Evolutionary conservation across 2,888 invertebrate genomes (phyloP), one percentile per base, ranked within the genome.

Genomic region (Amphipoea oculea): DNA sequence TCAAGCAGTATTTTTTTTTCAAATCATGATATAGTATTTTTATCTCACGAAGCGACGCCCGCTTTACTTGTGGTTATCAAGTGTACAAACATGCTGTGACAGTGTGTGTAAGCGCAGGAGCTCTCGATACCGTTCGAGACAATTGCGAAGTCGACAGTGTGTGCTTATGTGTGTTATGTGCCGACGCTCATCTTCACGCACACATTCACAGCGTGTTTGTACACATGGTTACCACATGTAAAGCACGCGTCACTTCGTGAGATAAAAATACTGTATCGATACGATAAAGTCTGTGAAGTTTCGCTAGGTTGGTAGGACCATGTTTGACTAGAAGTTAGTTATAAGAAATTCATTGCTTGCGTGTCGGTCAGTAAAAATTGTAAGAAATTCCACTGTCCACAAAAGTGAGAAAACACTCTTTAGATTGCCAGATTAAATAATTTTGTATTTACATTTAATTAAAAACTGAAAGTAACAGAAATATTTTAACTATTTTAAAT

Each of bases 371-470:
- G 54, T 14, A 36, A 36, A 20, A 23, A 40, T 4, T 23, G 7
- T 7, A 69, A 36, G 36, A 54, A 36, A 54, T 54, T 23, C 9
- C 36, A 3, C 4, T 54, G 14, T 70, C 54, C 54, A 54, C 14
- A 54, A 70, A 54, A 54, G 36, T 70, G 23, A 54, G 17, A 40
- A 36, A 54, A n/a, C 14, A n/a, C 20, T 68, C 9, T 40, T 23
- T 36, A 36, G 36, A 54, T 36, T 69, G n/a, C 57, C 63, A 79
- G 68, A 69, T 6, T 7, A 62, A 68, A 79, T 45, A 70, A 66
- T 62, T 75, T 2, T 45, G 29, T 29, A 29, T 2, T 20, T 6
- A 48, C 11, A 29, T 11, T 23, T 70, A 77, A 67, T 60, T 65
- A 70, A 40, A 60, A 62, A 75, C 42, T 3, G 36, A 65, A 57